Evolutionary conservation across 2,113 vertebrate genomes (phyloP).

Genomic region (Hippocampus abdominalis): DNA sequence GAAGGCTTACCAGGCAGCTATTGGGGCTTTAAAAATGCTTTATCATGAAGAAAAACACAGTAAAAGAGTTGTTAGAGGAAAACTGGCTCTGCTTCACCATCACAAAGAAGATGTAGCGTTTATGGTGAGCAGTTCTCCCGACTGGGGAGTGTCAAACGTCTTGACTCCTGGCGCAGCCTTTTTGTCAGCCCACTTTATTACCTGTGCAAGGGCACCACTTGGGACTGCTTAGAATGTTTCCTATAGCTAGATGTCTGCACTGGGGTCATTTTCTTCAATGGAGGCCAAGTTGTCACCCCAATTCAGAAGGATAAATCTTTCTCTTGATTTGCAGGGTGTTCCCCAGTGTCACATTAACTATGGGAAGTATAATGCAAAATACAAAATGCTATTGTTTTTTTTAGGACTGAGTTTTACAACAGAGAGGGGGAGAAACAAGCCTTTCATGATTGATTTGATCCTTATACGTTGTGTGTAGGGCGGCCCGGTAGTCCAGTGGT

Average conservation of each 20-base stretch:
- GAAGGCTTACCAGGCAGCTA: background rate
- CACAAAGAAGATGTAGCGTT: conserved; percentile 18
- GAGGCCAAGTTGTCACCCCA: conserved; percentile 22
- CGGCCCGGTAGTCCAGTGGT: too few relatives aligned
- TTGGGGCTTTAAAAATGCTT: conserved; percentile 11
- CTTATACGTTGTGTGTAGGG: background rate
- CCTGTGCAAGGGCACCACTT: conserved; percentile 36
- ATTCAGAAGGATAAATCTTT: conserved; percentile 18
- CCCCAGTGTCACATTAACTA: conserved; percentile 11
- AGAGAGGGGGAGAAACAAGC: background rate
- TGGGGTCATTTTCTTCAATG: conserved; percentile 41
- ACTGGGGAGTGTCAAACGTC: conserved; percentile 43
- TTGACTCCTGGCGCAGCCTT: conserved; percentile 37
- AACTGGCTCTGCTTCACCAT: conserved; percentile 18
- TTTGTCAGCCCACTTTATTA: conserved; percentile 51
- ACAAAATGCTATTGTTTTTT: background rate
- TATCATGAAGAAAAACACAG: background rate
- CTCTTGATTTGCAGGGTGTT: too few relatives aligned
- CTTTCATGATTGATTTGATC: background rate
- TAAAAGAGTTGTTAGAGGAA: conserved; percentile 6
- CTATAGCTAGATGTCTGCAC: conserved; percentile 14
- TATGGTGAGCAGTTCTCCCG: conserved; percentile 40
- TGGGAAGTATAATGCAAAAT: conserved; percentile 2
- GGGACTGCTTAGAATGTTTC: conserved; percentile 32
- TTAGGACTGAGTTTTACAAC: background rate